Percentiles rank a stretch among this genome's conserved stretches.
Conservation (phyloP, 2,113 vertebrate species). For the Mandrillus leucophaeus region DNA sequence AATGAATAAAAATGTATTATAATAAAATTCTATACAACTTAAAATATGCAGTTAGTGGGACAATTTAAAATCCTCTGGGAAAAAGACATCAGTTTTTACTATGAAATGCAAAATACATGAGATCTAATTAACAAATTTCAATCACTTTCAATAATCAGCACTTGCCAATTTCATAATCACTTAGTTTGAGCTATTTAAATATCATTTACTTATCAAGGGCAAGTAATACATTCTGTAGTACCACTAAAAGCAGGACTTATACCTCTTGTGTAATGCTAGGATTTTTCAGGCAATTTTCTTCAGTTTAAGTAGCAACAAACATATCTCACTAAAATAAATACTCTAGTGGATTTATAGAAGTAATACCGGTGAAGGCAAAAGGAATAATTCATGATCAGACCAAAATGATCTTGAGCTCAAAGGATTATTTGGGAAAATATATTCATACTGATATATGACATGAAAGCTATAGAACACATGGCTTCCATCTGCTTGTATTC, state of each 20-base stretch:
- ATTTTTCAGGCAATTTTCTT: background rate
- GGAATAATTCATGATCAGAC: constrained; percentile 19
- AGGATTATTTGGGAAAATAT: constrained; percentile 37
- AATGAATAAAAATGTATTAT: background rate
- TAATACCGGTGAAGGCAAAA: background rate
- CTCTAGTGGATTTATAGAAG: background rate
- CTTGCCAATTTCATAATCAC: background rate
- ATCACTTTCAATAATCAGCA: background rate
- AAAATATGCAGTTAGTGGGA: background rate
- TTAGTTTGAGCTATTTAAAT: background rate
- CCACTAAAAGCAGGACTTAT: background rate
- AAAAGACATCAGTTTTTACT: background rate
- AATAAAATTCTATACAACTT: background rate
- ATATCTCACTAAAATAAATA: background rate
- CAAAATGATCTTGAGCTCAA: background rate
- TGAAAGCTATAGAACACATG: background rate
- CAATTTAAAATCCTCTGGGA: background rate
- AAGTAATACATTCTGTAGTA: background rate
- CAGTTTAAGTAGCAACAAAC: background rate
- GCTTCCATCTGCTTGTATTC: constrained; percentile 25
- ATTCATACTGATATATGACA: constrained; percentile 14
- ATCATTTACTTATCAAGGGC: background rate
- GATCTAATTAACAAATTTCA: background rate
- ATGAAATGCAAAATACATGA: background rate
- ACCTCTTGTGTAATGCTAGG: background rate